Conservation (phyloP, 2,113 vertebrate genomes). For the Dinomys branickii region DNA sequence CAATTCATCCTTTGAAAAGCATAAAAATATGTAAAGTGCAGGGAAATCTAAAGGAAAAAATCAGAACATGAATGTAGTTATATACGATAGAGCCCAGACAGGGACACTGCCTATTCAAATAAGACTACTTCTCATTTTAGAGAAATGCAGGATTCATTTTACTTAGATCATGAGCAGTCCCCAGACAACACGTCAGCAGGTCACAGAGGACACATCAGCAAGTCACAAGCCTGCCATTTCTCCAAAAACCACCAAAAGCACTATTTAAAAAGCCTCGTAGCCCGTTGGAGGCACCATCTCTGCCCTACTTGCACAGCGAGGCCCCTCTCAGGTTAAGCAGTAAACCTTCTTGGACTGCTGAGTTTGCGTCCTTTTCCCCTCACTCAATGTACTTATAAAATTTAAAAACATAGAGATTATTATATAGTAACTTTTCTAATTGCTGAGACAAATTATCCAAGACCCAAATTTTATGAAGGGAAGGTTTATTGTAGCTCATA, state of each 20-base stretch:
- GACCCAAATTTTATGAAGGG: neutral
- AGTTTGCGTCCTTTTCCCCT: neutral
- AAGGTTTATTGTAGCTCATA: neutral
- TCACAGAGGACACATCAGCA: too few relatives aligned
- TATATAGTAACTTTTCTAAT: neutral
- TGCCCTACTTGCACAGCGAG: neutral
- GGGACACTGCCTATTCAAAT: neutral
- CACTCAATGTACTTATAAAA: neutral
- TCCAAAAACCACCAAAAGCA: neutral
- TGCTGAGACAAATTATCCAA: neutral
- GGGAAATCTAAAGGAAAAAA: conserved; percentile 18
- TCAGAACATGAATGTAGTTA: neutral
- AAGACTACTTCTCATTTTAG: neutral
- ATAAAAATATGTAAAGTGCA: neutral
- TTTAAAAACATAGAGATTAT: neutral
- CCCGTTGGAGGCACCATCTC: neutral
- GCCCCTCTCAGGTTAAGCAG: neutral
- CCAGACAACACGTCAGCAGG: neutral
- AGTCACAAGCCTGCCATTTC: neutral
- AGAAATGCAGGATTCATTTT: neutral
- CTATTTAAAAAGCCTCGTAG: neutral
- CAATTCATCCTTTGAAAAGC: neutral
- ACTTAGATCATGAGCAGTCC: neutral
- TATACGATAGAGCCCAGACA: neutral
- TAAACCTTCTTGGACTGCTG: neutral